Evolutionary conservation across 2,113 vertebrate genomes (phyloP), one percentile per base, ranked within the genome.

Genomic region (Etheostoma spectabile): DNA sequence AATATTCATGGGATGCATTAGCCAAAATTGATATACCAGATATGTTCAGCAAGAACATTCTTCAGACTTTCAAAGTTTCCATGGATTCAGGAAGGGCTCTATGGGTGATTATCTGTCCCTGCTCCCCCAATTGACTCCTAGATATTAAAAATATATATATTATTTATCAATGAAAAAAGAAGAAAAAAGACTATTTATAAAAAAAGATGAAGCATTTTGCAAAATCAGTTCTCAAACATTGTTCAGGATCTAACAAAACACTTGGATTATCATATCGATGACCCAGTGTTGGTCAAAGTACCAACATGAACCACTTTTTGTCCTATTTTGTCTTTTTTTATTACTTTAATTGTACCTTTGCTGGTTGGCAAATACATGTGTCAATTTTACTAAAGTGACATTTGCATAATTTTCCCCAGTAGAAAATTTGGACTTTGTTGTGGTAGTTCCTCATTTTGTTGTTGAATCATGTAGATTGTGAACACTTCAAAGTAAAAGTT

Each of bases 381-480:
- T 94, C 91, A 86, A 81, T 90, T 92, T 93, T 90, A 92, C 90
- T 88, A 89, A 88, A 82, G 91, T 94, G 91, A 92, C 85, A 91
- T 93, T 90, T 90, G 90, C 90, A 90, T 95, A 71, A 84, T 90
- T 93, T 92, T 87, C 82, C 89, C 88, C 86, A 86, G 93, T 94
- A 92, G 90, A 73, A 92, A 92, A 94, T 93, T 92, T 94, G 89
- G 91, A 94, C 92, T 95, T 94, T 95, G 93, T 95, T 95, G 95
- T 96, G 92, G 94, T 95, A 96, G 95, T 95, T 95, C 90, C 84
- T 95, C 95, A 96, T 96, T 96, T 95, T 94, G 94, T 94, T 95
- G 95, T 95, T 95, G 83, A 95, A 94, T 95, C 95, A 95, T 95
- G 94, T 95, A 96, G 94, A 96, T 93, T 95, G 95, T 95, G 93